Percentiles rank a stretch among this genome's conserved stretches.
These are phyloP conservation scores for Nothura maculosa DNA, from an alignment of 2,797 vertebrate species.

Conservation along the genomic window DNA sequence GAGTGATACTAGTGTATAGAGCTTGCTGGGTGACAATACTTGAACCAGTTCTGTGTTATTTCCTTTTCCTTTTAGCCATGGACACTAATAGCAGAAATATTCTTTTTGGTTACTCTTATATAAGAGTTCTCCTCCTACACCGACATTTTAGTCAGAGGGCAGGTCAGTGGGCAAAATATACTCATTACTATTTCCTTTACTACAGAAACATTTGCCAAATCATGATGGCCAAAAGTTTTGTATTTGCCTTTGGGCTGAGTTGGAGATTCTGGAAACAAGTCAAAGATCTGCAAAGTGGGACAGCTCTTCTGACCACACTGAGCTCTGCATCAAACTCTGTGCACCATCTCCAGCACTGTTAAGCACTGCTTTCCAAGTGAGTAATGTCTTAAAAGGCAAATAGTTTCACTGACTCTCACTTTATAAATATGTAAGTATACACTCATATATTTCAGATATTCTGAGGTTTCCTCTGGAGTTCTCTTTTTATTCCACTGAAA, in stretches of 20 bases:
- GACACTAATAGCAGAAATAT: constrained; percentile 66
- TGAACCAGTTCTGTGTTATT: constrained; percentile 60
- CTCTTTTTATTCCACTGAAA: background rate
- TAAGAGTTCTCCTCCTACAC: constrained; percentile 57
- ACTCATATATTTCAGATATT: background rate
- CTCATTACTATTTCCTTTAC: constrained; percentile 50
- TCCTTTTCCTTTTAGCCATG: constrained; percentile 22
- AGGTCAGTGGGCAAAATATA: constrained; percentile 27
- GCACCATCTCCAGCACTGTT: background rate
- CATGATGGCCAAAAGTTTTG: background rate
- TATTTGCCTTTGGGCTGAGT: background rate
- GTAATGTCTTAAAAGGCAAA: background rate
- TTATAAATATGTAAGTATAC: constrained; percentile 14
- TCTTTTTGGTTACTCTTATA: constrained; percentile 34
- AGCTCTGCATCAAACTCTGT: background rate
- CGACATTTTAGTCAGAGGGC: constrained; percentile 51
- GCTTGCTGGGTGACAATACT: constrained; percentile 26
- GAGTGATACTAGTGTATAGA: background rate
- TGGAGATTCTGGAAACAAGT: background rate
- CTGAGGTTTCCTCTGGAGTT: background rate
- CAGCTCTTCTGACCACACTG: background rate
- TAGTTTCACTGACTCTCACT: background rate
- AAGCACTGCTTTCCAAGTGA: background rate
- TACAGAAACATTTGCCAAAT: constrained; percentile 41
- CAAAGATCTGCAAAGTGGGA: fast-evolving